Percentiles rank a stretch among this genome's conserved stretches.
Evolutionary conservation across 2,888 invertebrate genomes (phyloP).

Genomic region (Conops quadrifasciatus): DNA sequence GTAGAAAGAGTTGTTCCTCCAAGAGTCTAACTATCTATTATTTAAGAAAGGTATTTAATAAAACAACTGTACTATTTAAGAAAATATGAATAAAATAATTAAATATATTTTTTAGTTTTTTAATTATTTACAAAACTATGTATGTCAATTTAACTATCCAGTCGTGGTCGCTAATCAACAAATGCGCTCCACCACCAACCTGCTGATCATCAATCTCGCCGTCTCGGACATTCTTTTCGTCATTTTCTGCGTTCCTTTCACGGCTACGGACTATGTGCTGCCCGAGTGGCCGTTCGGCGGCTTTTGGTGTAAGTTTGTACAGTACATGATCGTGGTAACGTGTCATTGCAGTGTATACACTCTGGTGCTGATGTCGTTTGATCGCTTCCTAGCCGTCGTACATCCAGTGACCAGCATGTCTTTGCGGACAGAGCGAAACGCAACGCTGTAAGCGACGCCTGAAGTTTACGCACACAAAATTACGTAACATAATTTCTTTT

Average conservation of each 20-base stretch:
- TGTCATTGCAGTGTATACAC: constrained; percentile 95
- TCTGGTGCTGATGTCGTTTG: constrained; percentile 91
- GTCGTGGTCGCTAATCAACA: constrained; percentile 89
- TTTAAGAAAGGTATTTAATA: too few species aligned
- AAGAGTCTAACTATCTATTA: too few species aligned
- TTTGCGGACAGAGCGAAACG: constrained; percentile 82
- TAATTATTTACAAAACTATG: too few species aligned
- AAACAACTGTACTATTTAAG: too few species aligned
- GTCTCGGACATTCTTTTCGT: constrained; percentile 91
- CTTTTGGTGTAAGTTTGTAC: constrained; percentile 84
- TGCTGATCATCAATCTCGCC: constrained; percentile 89
- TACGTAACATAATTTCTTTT: neutral
- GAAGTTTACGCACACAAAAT: neutral
- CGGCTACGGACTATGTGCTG: constrained; percentile 88
- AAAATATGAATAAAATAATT: too few species aligned
- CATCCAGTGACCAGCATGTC: constrained; percentile 91
- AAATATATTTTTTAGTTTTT: too few species aligned
- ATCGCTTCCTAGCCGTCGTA: constrained; percentile 91
- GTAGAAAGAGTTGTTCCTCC: too few species aligned
- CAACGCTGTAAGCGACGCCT: constrained; percentile 69
- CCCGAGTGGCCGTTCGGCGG: constrained; percentile 91
- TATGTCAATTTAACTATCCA: constrained; percentile 39
- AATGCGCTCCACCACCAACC: constrained; percentile 93
- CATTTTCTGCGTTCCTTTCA: constrained; percentile 93
- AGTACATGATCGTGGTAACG: constrained; percentile 90